Base-by-base conservation (phyloP, 1,140 invertebrate species). In the Drosophila pseudoananassae region DNA sequence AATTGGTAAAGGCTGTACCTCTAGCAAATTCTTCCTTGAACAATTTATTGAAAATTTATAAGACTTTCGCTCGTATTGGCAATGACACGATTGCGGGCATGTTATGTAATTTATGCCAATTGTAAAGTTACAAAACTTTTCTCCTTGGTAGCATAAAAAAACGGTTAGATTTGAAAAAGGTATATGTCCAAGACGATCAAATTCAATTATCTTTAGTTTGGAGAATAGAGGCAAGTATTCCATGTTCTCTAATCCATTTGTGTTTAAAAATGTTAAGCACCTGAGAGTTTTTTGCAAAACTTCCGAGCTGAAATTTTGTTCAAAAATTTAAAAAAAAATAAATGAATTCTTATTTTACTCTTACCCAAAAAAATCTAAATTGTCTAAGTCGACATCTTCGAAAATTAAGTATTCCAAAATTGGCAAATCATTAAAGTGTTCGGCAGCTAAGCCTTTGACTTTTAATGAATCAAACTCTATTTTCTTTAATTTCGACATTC, bases 31-130 rank as follows among this genome's bases (percentile, higher is more conserved):
- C 1, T 38, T 33, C 4, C 10, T 12, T 17, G 27, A 25, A 12
- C 47, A 68, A 40, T 45, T 20, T 6, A 66, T 68, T 12, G 10
- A 9, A 14, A 68, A 20, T 36, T 68, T 33, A 36, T 36, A 10
- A 36, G 10, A 36, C n/a, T 4, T 36, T 12, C 14, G 25, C 2
- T 17, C 8, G 0, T 36, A 3, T 27, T 7, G 8, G 53, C 64
- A 66, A 1, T 3, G n/a, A 4, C 59, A 66, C 7, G 23, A 0
- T 8, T n/a, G 27, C 2, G 64, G 64, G 4, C 46, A 66, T 4
- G 29, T 6, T 14, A 43, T 0, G 0, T 47, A 33, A 38, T 60
- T 61, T 2, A 17, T 38, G 0, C 61, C 61, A 1, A 6, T 14
- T 3, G 9, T 14, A 29, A 64, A 64, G 6, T 38, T 43, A 47